Evolutionary conservation across 2,113 vertebrate species (phyloP).

Genomic region (Bubo blakistoni): DNA sequence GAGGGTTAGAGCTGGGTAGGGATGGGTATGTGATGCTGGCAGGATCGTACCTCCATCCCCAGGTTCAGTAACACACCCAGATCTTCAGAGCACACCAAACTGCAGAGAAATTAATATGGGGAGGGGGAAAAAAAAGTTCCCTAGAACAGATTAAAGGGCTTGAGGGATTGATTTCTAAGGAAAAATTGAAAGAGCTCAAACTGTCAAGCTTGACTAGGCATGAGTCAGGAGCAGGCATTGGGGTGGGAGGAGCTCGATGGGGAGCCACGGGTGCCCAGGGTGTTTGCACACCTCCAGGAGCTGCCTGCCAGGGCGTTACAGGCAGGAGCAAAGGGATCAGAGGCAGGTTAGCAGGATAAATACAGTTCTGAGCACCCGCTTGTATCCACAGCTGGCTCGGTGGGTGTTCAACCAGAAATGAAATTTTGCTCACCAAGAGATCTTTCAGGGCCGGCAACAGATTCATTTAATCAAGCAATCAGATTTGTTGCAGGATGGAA

Average conservation of each 20-base stretch:
- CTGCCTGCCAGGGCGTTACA: not conserved
- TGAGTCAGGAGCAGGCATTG: not conserved
- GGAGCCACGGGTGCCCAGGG: not conserved
- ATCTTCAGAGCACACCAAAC: not conserved
- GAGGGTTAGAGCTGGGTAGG: not conserved
- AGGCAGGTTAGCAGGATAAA: not conserved
- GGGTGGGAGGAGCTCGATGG: too few species aligned
- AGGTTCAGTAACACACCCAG: not conserved
- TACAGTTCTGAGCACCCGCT: not conserved
- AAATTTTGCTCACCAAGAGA: not conserved
- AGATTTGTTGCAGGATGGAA: constrained; percentile 12
- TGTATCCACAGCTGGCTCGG: not conserved
- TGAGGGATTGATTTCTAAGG: not conserved
- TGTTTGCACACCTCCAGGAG: not conserved
- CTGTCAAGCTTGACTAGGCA: not conserved
- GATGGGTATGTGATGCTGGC: not conserved
- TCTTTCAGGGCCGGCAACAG: not conserved
- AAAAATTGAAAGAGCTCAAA: constrained; percentile 21
- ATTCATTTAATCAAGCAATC: constrained; percentile 29
- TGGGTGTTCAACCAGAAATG: constrained; percentile 8
- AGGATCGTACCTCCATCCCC: not conserved
- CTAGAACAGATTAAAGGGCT: not conserved
- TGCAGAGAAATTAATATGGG: not conserved
- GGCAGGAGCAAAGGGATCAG: not conserved
- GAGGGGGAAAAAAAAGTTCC: not conserved